phyloP scores from a whole-genome alignment of 2,888 invertebrate genomes.

The Xanthia icteritia region DNA sequence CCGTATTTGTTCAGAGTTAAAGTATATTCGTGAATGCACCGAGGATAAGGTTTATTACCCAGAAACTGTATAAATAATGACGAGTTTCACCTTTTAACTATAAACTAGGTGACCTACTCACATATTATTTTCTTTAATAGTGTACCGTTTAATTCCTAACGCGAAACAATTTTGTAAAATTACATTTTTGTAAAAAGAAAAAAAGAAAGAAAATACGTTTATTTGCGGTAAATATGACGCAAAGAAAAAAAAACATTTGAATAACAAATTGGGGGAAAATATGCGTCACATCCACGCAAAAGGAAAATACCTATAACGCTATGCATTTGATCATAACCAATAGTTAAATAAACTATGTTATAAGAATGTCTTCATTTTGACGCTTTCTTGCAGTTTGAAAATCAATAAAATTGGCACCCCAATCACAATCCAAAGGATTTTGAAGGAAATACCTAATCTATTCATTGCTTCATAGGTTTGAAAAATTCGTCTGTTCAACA shows the following conservation, averaged over 20 bases:
- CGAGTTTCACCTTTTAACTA: not conserved
- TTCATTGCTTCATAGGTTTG: not conserved
- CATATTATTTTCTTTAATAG: not conserved
- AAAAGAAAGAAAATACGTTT: too few relatives aligned
- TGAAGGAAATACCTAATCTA: not conserved
- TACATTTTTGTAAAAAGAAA: too few relatives aligned
- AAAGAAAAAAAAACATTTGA: too few relatives aligned
- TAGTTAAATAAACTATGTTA: not conserved
- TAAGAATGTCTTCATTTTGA: not conserved
- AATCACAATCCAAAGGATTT: not conserved
- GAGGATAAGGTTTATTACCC: conserved; percentile 38
- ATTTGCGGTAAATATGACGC: too few relatives aligned
- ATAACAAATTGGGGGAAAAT: too few relatives aligned
- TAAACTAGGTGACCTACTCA: not conserved
- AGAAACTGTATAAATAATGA: conserved; percentile 32
- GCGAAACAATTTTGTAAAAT: not conserved
- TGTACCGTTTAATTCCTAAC: not conserved
- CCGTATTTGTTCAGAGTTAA: conserved; percentile 40
- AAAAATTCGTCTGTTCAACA: not conserved
- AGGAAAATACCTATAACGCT: not conserved
- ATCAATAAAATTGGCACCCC: not conserved
- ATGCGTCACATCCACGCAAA: too few relatives aligned
- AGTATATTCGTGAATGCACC: conserved; percentile 40
- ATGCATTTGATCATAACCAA: not conserved
- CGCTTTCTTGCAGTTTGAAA: not conserved